phyloP scores from a whole-genome alignment of 1,140 invertebrate genomes.

The Varroa destructor region DNA sequence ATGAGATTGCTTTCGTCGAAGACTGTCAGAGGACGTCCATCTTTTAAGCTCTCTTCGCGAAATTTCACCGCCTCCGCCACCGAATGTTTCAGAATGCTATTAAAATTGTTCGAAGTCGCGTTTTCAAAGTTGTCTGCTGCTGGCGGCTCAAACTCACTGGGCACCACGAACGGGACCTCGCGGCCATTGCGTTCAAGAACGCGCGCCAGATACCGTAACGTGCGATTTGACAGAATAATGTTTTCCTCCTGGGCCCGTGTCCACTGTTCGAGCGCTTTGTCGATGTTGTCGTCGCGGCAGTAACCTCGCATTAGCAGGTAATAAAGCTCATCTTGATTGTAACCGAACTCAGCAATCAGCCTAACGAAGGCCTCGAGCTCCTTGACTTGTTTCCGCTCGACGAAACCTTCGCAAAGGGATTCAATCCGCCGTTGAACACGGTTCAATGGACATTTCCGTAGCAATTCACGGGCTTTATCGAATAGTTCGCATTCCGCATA shows the following conservation, averaged over 20 bases:
- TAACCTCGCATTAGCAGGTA: background rate
- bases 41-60: background rate
- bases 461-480: background rate
- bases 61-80: background rate
- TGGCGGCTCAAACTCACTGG: background rate
- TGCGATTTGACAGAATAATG: background rate
- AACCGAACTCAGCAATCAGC: background rate
- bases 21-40: background rate
- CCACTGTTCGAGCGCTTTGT: background rate
- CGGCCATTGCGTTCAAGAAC: background rate
- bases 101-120: too few species aligned
- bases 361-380: background rate
- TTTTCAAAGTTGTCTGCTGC: too few species aligned
- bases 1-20: background rate
- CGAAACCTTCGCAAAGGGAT: background rate
- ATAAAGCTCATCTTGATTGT: background rate
- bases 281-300: background rate
- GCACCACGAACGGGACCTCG: background rate
- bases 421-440: background rate
- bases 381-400: background rate
- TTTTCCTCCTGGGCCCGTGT: constrained; percentile 17
- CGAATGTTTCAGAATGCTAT: background rate
- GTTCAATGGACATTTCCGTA: background rate
- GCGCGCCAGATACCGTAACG: background rate
- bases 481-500: background rate